A percentile compares a stretch with the other conserved stretches of the same genome.
Conservation (phyloP, 2,888 invertebrate genomes). For the Thymelicus lineola region DNA sequence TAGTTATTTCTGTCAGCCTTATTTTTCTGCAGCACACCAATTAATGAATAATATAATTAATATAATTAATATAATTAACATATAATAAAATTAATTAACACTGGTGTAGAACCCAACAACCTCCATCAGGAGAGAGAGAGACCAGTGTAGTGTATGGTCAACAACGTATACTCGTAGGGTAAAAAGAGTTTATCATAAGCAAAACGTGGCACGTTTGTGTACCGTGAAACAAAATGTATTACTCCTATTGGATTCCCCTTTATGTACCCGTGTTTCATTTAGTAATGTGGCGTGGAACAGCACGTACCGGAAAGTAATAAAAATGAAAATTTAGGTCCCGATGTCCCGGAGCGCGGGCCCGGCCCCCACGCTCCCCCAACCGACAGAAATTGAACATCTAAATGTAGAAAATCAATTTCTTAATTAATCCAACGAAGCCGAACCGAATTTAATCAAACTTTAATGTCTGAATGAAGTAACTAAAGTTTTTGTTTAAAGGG, state of each 20-base stretch:
- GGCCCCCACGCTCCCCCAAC: conserved; percentile 2
- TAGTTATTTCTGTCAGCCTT: no score
- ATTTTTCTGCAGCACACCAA: no score
- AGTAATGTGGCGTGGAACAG: conserved; percentile 19
- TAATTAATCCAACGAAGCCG: conserved; percentile 18
- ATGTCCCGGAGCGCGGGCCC: conserved; percentile 19
- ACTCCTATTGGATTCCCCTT: conserved; percentile 15
- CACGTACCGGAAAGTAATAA: conserved; percentile 26
- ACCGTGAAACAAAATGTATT: background rate
- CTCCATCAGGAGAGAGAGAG: background rate
- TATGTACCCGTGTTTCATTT: conserved; percentile 17
- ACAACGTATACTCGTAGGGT: background rate
- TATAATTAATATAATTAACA: no score
- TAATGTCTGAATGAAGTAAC: background rate
- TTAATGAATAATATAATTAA: no score
- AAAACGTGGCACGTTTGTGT: background rate
- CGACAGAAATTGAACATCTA: conserved; percentile 1
- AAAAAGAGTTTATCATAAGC: background rate
- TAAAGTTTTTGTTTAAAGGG: background rate
- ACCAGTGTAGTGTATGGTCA: no score
- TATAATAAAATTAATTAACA: no score
- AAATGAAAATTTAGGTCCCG: conserved; percentile 13
- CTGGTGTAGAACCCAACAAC: background rate
- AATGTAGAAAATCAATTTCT: conserved; percentile 25
- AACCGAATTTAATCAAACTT: conserved; percentile 3